Percentiles rank a stretch among this genome's conserved stretches.
These are phyloP conservation scores for Drosophila recens DNA, from an alignment of 2,888 invertebrate species.

Conservation along the genomic window DNA sequence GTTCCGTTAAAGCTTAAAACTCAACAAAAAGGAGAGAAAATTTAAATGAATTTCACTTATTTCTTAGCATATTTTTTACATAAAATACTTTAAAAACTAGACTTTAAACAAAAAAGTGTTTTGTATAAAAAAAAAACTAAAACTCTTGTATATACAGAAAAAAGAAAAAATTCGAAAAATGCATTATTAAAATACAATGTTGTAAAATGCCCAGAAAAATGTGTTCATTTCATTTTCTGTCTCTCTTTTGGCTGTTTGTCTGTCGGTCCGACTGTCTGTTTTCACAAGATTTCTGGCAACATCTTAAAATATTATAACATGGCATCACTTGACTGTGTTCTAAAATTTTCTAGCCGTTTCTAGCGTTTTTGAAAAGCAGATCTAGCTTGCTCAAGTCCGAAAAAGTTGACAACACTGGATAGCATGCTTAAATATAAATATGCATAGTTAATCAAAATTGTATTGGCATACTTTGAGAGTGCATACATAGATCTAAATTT, in stretches of 20 bases:
- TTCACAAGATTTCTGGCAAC: too few species aligned
- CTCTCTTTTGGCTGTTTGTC: conserved; percentile 14
- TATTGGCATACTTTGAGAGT: background rate
- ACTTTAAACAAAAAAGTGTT: conserved; percentile 5
- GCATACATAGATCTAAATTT: background rate
- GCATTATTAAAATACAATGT: conserved; percentile 28
- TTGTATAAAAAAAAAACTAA: conserved; percentile 4
- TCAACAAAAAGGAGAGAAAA: background rate
- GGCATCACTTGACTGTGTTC: too few species aligned
- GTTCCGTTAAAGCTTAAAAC: background rate
- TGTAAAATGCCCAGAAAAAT: conserved; percentile 21
- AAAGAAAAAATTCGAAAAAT: background rate
- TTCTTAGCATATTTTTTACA: conserved; percentile 5
- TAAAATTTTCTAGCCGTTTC: too few species aligned
- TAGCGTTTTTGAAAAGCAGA: too few species aligned
- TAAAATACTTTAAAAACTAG: conserved; percentile 11
- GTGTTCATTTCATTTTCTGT: conserved; percentile 33
- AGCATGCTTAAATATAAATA: too few species aligned
- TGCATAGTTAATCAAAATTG: too few species aligned
- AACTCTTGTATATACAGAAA: conserved; percentile 24
- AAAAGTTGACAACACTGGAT: too few species aligned
- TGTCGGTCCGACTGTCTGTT: background rate
- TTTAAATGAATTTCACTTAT: conserved; percentile 4
- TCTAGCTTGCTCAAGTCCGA: too few species aligned
- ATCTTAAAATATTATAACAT: too few species aligned